phyloP scores from a whole-genome alignment of 2,888 invertebrate species.

The Coenonympha arcania region DNA sequence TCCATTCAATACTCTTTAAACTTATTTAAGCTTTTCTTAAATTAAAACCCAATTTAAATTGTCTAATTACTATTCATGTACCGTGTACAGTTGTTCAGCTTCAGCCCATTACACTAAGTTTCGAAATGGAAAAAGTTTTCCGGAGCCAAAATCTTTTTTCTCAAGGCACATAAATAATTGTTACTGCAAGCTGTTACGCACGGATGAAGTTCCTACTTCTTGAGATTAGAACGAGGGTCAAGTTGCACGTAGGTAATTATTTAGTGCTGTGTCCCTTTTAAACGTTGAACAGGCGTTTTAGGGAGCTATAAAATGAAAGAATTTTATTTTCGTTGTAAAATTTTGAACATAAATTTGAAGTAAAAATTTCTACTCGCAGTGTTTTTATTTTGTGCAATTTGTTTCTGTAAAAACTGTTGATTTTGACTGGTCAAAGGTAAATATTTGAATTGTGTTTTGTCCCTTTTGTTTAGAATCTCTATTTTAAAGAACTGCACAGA shows the following conservation, averaged over 20 bases:
- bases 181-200: constrained; percentile 70
- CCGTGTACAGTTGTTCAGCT: constrained; percentile 17
- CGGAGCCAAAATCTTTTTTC: constrained; percentile 58
- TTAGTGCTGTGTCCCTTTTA: constrained; percentile 45
- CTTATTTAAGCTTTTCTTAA: neutral
- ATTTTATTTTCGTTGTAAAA: constrained; percentile 1
- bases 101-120: constrained; percentile 34
- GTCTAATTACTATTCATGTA: constrained; percentile 28
- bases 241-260: constrained; percentile 66
- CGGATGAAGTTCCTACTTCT: constrained; percentile 48
- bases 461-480: too few relatives aligned
- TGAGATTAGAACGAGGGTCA: constrained; percentile 54
- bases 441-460: too few relatives aligned
- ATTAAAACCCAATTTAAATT: neutral
- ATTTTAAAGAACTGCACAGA: too few relatives aligned
- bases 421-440: too few relatives aligned
- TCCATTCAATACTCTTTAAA: too few relatives aligned
- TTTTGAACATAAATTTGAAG: neutral
- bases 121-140: constrained; percentile 70
- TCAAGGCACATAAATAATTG: constrained; percentile 62
- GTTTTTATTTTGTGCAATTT: too few relatives aligned
- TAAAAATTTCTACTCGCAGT: too few relatives aligned
- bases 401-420: too few relatives aligned
- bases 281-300: constrained; percentile 31
- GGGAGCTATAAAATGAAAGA: constrained; percentile 37